Percentiles rank a stretch among this genome's conserved stretches.
Conservation (phyloP, 2,888 invertebrate genomes). For the Xestia rhomboidea region DNA sequence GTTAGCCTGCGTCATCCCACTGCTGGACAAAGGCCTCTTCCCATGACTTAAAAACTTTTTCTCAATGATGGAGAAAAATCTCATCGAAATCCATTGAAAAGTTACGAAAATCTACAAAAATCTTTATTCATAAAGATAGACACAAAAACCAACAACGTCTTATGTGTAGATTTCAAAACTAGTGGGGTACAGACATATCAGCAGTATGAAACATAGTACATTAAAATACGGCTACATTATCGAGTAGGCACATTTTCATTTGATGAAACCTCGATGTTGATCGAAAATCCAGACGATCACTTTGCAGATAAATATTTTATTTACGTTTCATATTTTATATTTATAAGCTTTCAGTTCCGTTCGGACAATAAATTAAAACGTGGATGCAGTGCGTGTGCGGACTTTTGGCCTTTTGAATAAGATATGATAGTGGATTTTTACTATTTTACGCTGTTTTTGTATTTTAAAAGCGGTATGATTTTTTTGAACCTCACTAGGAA, state of each 20-base stretch:
- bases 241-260: slow-evolving; percentile 10
- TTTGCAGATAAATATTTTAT: slow-evolving; percentile 57
- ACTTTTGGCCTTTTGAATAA: slow-evolving; percentile 12
- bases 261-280: slow-evolving; percentile 30
- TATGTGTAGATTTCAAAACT: background rate
- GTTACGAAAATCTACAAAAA: background rate
- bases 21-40: no score
- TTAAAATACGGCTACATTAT: slow-evolving; percentile 16
- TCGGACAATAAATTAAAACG: slow-evolving; percentile 23
- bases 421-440: background rate
- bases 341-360: slow-evolving; percentile 32
- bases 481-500: background rate
- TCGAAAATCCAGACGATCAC: slow-evolving; percentile 48
- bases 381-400: background rate
- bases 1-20: no score
- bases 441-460: background rate
- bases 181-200: background rate
- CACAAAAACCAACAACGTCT: background rate
- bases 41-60: background rate
- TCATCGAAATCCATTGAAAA: background rate
- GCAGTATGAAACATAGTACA: background rate
- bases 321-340: slow-evolving; percentile 44
- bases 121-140: background rate
- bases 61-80: background rate
- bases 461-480: background rate